A percentile compares a stretch with the other conserved stretches of the same genome.
These are phyloP conservation scores for Pocillopora grandis DNA, from an alignment of 92 coral and sea anemone genomes.

Conservation along the genomic window DNA sequence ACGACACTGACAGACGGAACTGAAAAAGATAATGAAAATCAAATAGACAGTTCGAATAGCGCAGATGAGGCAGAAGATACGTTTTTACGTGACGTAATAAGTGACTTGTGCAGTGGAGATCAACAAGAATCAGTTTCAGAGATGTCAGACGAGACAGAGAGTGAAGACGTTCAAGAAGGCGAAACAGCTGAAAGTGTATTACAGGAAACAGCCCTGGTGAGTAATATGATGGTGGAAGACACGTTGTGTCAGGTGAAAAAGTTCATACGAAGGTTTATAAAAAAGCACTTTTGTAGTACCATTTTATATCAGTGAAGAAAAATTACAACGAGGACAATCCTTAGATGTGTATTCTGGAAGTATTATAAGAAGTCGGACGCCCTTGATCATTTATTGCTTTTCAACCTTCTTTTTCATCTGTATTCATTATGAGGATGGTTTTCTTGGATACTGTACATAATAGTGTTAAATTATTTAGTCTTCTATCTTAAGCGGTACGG, in stretches of 20 bases:
- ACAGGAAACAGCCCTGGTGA: background rate
- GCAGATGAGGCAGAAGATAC: background rate
- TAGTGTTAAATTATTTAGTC: too few relatives aligned
- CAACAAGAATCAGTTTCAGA: background rate
- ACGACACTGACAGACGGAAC: background rate
- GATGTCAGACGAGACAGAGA: background rate
- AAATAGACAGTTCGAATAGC: background rate
- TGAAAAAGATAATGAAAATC: too few relatives aligned
- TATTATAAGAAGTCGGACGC: too few relatives aligned
- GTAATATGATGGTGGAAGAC: background rate
- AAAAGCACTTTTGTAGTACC: background rate
- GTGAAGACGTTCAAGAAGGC: background rate
- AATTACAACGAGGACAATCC: too few relatives aligned
- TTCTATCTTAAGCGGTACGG: too few relatives aligned
- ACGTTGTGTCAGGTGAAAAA: background rate
- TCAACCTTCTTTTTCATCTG: too few relatives aligned
- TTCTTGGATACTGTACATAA: too few relatives aligned
- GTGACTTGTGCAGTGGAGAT: too few relatives aligned
- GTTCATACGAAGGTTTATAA: background rate
- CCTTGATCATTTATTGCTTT: too few relatives aligned
- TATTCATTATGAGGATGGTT: too few relatives aligned
- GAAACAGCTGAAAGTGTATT: background rate
- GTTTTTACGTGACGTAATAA: too few relatives aligned
- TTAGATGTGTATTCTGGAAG: too few relatives aligned
- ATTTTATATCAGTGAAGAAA: background rate